Percentiles rank a stretch among this genome's conserved stretches.
phyloP scores from a whole-genome alignment of 2,888 invertebrate genomes.

The Sinotaia quadrata region DNA sequence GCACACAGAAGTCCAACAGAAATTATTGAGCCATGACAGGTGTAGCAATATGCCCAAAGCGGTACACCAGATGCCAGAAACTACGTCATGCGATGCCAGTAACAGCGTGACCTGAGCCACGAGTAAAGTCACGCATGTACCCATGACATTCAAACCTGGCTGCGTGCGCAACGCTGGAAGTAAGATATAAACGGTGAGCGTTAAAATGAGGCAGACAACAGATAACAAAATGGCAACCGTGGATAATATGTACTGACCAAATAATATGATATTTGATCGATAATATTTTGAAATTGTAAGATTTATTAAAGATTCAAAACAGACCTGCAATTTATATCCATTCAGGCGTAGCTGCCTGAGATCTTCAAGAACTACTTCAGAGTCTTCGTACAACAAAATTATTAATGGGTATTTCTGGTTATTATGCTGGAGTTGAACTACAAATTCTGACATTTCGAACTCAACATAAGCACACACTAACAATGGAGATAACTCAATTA shows the following conservation, averaged over 20 bases:
- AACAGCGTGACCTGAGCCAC: conserved; percentile 19
- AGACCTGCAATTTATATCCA: too few species aligned
- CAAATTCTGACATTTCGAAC: too few species aligned
- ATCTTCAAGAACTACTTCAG: too few species aligned
- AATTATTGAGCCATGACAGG: conserved; percentile 24
- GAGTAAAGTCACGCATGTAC: background rate
- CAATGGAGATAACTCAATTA: too few species aligned
- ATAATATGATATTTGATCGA: too few species aligned
- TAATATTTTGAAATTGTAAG: too few species aligned
- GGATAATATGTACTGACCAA: conserved; percentile 10
- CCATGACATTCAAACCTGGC: conserved; percentile 21
- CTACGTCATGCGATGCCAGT: background rate
- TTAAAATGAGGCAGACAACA: conserved; percentile 1
- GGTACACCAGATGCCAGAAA: conserved; percentile 3
- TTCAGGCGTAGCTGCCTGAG: too few species aligned
- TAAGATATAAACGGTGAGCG: conserved; percentile 8
- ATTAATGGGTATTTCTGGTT: too few species aligned
- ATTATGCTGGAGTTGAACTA: too few species aligned
- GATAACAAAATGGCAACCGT: conserved; percentile 11
- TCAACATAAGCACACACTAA: too few species aligned
- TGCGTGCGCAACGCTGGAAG: conserved; percentile 17
- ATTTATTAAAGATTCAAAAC: too few species aligned
- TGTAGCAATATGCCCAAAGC: conserved; percentile 22
- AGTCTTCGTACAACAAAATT: too few species aligned
- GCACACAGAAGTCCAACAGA: conserved; percentile 27